Conservation (phyloP, 2,888 invertebrate species). For the Apamea monoglypha region DNA sequence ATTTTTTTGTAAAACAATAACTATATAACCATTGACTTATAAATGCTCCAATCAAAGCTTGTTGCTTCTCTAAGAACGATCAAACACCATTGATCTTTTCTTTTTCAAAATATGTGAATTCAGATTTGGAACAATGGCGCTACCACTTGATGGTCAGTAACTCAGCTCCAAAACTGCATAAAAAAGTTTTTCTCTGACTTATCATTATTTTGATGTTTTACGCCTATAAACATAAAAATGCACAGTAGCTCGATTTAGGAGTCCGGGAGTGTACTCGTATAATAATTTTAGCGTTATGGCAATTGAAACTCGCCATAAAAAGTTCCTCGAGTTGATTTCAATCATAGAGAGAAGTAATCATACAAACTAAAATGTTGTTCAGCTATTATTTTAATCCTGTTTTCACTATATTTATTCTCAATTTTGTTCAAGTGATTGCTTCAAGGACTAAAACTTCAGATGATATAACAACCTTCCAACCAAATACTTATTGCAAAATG, state of each 20-base stretch:
- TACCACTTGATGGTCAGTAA: background rate
- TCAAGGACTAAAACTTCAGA: constrained; percentile 26
- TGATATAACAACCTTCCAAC: background rate
- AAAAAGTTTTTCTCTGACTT: background rate
- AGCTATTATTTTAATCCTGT: constrained; percentile 1
- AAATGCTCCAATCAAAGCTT: background rate
- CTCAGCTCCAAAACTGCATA: background rate
- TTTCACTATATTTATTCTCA: constrained; percentile 3
- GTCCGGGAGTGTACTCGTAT: background rate
- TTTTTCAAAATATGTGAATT: background rate
- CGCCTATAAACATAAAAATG: background rate
- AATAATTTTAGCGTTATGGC: background rate
- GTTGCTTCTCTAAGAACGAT: background rate
- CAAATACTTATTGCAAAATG: constrained; percentile 35
- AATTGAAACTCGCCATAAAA: constrained; percentile 43
- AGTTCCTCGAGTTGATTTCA: constrained; percentile 1
- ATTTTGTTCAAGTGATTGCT: constrained; percentile 14
- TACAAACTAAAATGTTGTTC: constrained; percentile 23
- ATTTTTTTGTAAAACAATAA: background rate
- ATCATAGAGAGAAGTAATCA: background rate
- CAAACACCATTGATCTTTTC: background rate
- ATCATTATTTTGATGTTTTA: background rate
- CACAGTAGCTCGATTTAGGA: background rate
- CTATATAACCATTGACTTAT: background rate
- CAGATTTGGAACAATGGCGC: background rate